Conservation (phyloP, 2,113 vertebrate species). For the Pholis gunnellus region DNA sequence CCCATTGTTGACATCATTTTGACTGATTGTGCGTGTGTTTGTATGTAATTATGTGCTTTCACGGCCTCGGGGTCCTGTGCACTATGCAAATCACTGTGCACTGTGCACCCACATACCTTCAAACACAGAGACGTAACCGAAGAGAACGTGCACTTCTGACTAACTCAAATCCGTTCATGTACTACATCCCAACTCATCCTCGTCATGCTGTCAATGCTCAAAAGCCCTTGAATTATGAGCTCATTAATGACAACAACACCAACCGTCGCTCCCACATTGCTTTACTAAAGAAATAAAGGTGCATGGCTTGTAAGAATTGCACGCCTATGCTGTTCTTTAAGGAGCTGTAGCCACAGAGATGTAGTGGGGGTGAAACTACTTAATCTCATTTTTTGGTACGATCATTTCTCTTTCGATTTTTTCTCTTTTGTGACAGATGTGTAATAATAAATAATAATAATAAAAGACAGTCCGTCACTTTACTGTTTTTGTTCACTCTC, state of each 20-base stretch:
- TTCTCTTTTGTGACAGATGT: background rate
- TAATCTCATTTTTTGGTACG: background rate
- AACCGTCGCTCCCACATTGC: background rate
- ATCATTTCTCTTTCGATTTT: too few relatives aligned
- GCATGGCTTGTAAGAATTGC: slow-evolving; percentile 29
- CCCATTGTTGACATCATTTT: slow-evolving; percentile 55
- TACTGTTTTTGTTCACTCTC: background rate
- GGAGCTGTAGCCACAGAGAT: slow-evolving; percentile 39
- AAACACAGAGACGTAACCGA: slow-evolving; percentile 27
- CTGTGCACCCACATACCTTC: slow-evolving; percentile 43
- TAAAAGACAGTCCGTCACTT: background rate
- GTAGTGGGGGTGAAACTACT: slow-evolving; percentile 31
- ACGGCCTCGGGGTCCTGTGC: slow-evolving; percentile 54
- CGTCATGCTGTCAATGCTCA: slow-evolving; percentile 13
- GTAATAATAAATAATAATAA: background rate
- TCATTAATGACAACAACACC: background rate
- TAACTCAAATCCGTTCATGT: slow-evolving; percentile 51
- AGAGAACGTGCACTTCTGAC: slow-evolving; percentile 79
- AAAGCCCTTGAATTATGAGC: slow-evolving; percentile 7
- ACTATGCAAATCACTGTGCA: slow-evolving; percentile 50
- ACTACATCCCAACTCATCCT: slow-evolving; percentile 15
- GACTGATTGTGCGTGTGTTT: slow-evolving; percentile 67
- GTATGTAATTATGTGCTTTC: slow-evolving; percentile 59
- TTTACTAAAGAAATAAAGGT: slow-evolving; percentile 27
- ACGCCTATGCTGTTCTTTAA: slow-evolving; percentile 17